Evolutionary conservation across 1,140 invertebrate genomes (phyloP).

Genomic region (Parasteatoda tepidariorum): DNA sequence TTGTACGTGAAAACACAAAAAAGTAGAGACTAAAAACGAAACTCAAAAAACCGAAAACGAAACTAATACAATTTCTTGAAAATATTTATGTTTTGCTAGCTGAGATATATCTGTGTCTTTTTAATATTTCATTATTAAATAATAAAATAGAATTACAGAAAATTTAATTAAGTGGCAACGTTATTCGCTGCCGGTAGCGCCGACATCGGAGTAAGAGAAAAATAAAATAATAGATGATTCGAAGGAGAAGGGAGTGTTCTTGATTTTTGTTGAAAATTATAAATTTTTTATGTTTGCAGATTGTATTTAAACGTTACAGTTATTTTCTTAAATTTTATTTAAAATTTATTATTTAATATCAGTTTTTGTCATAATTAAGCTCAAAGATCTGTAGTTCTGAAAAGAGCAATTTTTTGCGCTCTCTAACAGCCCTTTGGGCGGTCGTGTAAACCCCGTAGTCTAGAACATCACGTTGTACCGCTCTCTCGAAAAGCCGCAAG

Average conservation of each 20-base stretch:
- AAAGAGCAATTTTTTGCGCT: background rate
- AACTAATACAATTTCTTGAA: too few relatives aligned
- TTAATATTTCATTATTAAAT: too few relatives aligned
- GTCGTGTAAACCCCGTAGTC: constrained; percentile 60
- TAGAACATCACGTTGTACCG: constrained; percentile 50
- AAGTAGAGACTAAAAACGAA: too few relatives aligned
- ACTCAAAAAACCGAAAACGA: too few relatives aligned
- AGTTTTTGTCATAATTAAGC: background rate
- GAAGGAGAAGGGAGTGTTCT: background rate
- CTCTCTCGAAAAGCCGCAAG: constrained; percentile 34
- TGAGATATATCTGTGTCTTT: too few relatives aligned
- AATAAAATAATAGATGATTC: background rate
- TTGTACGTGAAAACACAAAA: too few relatives aligned
- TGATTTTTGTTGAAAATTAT: background rate
- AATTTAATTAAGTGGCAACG: constrained; percentile 6
- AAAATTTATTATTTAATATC: too few relatives aligned
- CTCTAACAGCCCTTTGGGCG: constrained; percentile 41
- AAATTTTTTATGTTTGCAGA: background rate
- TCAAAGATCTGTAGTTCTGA: background rate
- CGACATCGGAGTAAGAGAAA: constrained; percentile 15
- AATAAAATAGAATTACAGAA: background rate
- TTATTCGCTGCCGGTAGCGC: constrained; percentile 28
- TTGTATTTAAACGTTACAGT: background rate
- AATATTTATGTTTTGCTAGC: too few relatives aligned
- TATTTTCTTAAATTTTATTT: too few relatives aligned